Evolutionary conservation across 2,113 vertebrate species (phyloP).

Genomic region (Tympanuchus pallidicinctus): DNA sequence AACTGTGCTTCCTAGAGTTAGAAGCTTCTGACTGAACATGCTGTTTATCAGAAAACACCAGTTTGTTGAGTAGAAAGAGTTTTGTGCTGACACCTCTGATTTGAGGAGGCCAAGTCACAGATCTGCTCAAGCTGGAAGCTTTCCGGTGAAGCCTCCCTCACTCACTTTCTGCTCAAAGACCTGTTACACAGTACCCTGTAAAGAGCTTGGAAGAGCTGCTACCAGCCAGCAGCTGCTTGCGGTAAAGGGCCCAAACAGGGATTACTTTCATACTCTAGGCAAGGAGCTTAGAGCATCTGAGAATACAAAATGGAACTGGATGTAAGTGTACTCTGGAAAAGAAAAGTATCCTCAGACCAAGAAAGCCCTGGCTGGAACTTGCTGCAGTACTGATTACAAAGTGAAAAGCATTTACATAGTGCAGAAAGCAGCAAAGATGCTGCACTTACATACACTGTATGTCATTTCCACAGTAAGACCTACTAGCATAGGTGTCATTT

Average conservation of each 20-base stretch:
- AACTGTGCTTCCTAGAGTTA: neutral
- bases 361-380: neutral
- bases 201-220: neutral
- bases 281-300: neutral
- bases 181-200: neutral
- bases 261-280: neutral
- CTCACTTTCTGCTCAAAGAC: neutral
- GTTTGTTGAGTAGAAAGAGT: neutral
- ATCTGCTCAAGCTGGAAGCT: neutral
- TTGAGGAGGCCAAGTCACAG: neutral
- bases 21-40: neutral
- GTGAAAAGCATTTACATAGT: neutral
- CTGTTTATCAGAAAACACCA: neutral
- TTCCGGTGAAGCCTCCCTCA: neutral
- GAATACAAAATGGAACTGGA: neutral
- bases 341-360: neutral
- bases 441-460: neutral
- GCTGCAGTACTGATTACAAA: neutral
- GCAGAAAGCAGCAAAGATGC: neutral
- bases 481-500: neutral
- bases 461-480: neutral
- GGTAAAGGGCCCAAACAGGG: neutral
- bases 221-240: neutral
- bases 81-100: neutral
- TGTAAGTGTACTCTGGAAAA: neutral